A percentile compares a stretch with the other conserved stretches of the same genome.
phyloP scores from a whole-genome alignment of 2,888 invertebrate genomes.

The Trypoxylon attenuatum region DNA sequence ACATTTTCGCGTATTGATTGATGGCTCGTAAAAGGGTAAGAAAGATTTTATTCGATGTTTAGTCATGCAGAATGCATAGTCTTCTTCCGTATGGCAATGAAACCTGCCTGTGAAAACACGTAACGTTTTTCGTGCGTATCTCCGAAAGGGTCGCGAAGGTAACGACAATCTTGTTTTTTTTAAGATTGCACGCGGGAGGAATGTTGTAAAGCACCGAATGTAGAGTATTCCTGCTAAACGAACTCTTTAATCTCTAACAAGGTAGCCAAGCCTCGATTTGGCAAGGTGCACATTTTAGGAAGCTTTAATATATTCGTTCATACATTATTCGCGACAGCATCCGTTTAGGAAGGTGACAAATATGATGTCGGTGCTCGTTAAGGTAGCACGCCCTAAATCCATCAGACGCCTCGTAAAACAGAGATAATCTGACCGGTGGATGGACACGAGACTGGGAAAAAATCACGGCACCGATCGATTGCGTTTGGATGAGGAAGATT shows the following conservation, averaged over 20 bases:
- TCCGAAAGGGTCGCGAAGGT: too few relatives aligned
- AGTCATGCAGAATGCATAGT: conserved; percentile 64
- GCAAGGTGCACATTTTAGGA: too few relatives aligned
- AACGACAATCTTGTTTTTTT: too few relatives aligned
- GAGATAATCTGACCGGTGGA: not conserved
- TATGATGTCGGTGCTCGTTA: conserved; percentile 2
- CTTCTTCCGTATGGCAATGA: conserved; percentile 18
- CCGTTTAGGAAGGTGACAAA: conserved; percentile 14
- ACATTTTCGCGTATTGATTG: too few relatives aligned
- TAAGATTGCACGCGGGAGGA: too few relatives aligned
- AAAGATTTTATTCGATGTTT: conserved; percentile 58
- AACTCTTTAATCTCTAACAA: too few relatives aligned
- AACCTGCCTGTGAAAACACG: conserved; percentile 8
- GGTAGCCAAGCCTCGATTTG: too few relatives aligned
- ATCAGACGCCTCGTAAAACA: conserved; percentile 6
- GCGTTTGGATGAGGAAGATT: too few relatives aligned
- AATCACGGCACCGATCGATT: conserved; percentile 25
- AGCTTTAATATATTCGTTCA: not conserved
- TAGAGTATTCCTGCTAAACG: too few relatives aligned
- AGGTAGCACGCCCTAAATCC: conserved; percentile 13
- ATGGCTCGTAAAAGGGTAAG: conserved; percentile 70
- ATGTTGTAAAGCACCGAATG: too few relatives aligned
- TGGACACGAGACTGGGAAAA: conserved; percentile 27
- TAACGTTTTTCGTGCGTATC: too few relatives aligned
- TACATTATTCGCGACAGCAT: conserved; percentile 1